Base-by-base conservation (phyloP, 2,113 vertebrate genomes). In the Chauna torquata region DNA sequence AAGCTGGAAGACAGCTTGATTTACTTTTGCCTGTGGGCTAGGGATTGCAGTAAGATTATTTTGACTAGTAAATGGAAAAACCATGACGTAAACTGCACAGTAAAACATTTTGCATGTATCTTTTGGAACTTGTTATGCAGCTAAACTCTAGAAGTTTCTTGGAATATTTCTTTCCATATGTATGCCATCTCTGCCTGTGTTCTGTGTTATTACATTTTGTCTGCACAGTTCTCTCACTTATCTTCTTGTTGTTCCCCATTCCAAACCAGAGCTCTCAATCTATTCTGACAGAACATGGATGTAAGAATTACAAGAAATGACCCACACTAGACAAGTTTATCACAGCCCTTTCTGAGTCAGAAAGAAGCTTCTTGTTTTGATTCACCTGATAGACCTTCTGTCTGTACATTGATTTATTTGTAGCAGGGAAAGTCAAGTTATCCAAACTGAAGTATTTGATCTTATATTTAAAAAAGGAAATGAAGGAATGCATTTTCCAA, bases 241-340 rank as follows among this genome's bases (percentile, higher is more conserved):
- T 96, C 84, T 96, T 81, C 86, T 91, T 72, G 81, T 92, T 66
- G 57, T 88, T 94, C 75, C 28, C 25, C 25, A 90, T 80, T 45
- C 44, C 89, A 82, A 94, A 82, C 57, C 54, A 72, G 61, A 72
- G 80, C 65, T 89, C 70, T 97, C 89, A 69, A 89, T 96, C 94
- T 94, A n/a, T 69, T 34, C 70, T 92, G 95, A 69, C 89, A 89
- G 30, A 2, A 23, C 74, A 52, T 55, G 77, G 90, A 82, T 87
- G 65, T 94, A 95, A 92, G 86, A 88, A 95, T 95, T 94, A 58
- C 69, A 84, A 88, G 94, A 92, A 94, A 82, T 89, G 86, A 96
- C 94, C 91, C 81, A 66, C 54, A 36, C 65, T 57, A 89, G 74
- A 82, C 86, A 94, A 82, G 83, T 94, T 96, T 95, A 94, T 97